Evolutionary conservation across 1,140 invertebrate species (phyloP), one percentile per base, ranked within the genome.

Genomic region (Linepithema humile): DNA sequence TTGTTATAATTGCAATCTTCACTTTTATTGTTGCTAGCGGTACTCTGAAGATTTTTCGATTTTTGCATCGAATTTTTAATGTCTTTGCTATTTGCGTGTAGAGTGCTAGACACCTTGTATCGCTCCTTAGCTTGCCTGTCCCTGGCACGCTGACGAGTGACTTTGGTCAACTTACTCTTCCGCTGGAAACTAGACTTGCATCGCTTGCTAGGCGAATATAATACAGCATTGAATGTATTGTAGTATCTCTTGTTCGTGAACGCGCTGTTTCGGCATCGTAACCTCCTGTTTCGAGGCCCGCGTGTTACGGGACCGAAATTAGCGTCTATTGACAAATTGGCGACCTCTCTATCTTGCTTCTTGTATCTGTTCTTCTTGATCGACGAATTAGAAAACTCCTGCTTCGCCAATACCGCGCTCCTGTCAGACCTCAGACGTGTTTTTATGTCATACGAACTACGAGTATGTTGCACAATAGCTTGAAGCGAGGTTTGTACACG

Each of bases 261-360:
- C n/a, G n/a, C 38, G 5, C 26, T 80, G 7, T 29, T 89, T 0
- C 62, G 84, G 57, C 86, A 87, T 17, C 91, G 86, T 17, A 92
- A 78, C 69, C 90, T 89, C 29, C 91, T 77, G 32, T 89, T 92
- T 17, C 90, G 83, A 0, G 90, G 89, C 0, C 90, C 89, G n/a
- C 91, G 85, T 9, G 85, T 85, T 9, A 87, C 85, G 0, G 92
- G 86, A 67, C 88, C 87, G 12, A 93, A 90, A 85, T 92, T 94
- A 0, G 92, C 92, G 70, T 94, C 90, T 74, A 94, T 94, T 1
- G 80, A 87, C 35, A 94, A 80, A 83, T 93, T 94, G 3, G 92
- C 89, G 0, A 94, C 89, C 77, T 94, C 93, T 43, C 91, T 77
- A 9, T 89, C 84, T 29, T 90, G 88, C 62, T 91, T 93, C 38